Base-by-base conservation (phyloP, 1,140 invertebrate species). In the Sycophila sp. region DNA sequence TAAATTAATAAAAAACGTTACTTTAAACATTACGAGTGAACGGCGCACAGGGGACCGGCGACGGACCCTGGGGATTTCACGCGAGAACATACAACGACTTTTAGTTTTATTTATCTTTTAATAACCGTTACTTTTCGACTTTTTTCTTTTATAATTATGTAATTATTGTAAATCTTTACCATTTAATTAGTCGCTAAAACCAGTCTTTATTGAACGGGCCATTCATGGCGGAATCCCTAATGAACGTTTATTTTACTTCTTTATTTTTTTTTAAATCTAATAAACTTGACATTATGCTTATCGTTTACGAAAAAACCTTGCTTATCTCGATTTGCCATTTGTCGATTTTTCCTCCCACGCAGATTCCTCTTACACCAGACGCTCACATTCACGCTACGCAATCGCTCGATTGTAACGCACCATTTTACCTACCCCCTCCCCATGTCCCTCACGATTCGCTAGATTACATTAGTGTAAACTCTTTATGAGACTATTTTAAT, bases 141-240 rank as follows among this genome's bases (percentile, higher is more conserved):
- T n/a, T n/a, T n/a, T n/a, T n/a, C n/a, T n/a, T n/a, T n/a, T n/a
- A 63, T 80, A 78, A 77, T 75, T 76, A 80, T 78, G 78, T 76
- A 82, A 78, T 76, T 76, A 70, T 81, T n/a, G n/a, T n/a, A n/a
- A n/a, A n/a, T n/a, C n/a, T n/a, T n/a, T n/a, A n/a, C n/a, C n/a
- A 78, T 80, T 81, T 81, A 85, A 79, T 81, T 85, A 84, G 69
- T 65, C 30, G 69, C 69, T 78, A 81, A 79, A 81, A 83, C 78
- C 84, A 85, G 84, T 85, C 84, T 85, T 85, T 70, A 72, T 76
- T 82, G 75, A 75, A 77, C 70, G 81, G 81, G 78, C 79, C 79
- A 71, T 66, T 71, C 42, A 22, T 71, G 55, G 62, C 69, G 45
- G 60, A 71, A 71, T 64, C 69, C 69, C 69, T 59, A 71, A 64